Conservation (phyloP, 2,888 invertebrate species). For the Celastrina argiolus region DNA sequence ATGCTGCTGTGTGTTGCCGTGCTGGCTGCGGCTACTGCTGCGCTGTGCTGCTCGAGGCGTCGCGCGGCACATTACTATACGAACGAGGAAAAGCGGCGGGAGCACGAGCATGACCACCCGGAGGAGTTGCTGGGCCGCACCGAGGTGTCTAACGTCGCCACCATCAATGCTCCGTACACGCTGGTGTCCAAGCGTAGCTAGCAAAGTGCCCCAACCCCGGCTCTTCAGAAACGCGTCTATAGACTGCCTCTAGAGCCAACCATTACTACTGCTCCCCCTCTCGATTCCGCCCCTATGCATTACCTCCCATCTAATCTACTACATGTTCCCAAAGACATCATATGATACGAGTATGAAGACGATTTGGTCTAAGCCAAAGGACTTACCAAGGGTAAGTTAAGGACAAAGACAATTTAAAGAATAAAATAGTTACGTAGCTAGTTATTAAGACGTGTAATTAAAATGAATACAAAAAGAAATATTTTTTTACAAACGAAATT, state of each 20-base stretch:
- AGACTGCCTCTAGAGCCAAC: constrained; percentile 39
- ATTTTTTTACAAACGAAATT: constrained; percentile 19
- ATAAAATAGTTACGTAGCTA: background rate
- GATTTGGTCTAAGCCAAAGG: constrained; percentile 61
- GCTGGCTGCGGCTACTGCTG: constrained; percentile 75
- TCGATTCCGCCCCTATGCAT: constrained; percentile 42
- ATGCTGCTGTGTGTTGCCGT: constrained; percentile 62
- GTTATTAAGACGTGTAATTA: background rate
- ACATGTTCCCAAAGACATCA: constrained; percentile 47
- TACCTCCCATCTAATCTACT: constrained; percentile 47
- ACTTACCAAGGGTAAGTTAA: constrained; percentile 29
- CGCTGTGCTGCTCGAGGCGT: constrained; percentile 82
- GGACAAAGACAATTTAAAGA: background rate
- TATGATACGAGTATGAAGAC: constrained; percentile 62
- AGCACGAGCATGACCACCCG: constrained; percentile 61
- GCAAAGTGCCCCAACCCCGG: constrained; percentile 49
- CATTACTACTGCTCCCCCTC: constrained; percentile 34
- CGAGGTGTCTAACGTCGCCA: constrained; percentile 59
- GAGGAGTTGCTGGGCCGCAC: constrained; percentile 57
- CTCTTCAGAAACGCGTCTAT: constrained; percentile 34
- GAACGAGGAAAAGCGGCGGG: constrained; percentile 82
- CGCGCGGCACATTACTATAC: constrained; percentile 88
- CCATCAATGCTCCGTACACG: constrained; percentile 63
- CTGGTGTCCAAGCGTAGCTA: constrained; percentile 59
- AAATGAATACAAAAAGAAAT: background rate